phyloP scores from a whole-genome alignment of 2,113 vertebrate species.

The Nanger granti region DNA sequence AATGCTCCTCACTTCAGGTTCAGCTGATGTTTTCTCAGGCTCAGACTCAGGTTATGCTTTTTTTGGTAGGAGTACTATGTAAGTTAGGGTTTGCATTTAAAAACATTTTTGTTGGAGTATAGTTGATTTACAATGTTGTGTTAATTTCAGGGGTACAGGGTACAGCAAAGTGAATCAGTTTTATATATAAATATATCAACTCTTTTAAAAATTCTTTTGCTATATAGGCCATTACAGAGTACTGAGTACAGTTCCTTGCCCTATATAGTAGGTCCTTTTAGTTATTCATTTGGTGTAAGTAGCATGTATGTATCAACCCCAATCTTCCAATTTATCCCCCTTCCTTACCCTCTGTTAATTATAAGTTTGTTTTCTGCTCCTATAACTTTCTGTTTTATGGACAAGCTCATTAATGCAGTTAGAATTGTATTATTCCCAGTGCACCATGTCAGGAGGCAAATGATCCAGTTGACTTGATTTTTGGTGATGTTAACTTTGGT shows the following conservation, averaged over 20 bases:
- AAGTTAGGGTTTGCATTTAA: neutral
- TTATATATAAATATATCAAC: neutral
- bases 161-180: neutral
- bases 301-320: neutral
- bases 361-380: neutral
- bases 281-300: neutral
- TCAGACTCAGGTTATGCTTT: neutral
- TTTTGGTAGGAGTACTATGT: neutral
- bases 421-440: neutral
- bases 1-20: neutral
- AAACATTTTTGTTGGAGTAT: neutral
- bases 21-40: neutral
- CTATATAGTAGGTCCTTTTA: neutral
- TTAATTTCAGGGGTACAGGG: neutral
- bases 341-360: neutral
- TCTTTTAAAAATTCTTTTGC: neutral
- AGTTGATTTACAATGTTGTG: neutral
- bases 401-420: neutral
- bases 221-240: neutral
- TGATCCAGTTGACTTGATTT: neutral
- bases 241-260: neutral
- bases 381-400: neutral
- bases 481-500: neutral
- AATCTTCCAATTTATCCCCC: neutral
- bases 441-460: neutral